Evolutionary conservation across 2,113 vertebrate genomes (phyloP).

Genomic region (Trachemys scripta): DNA sequence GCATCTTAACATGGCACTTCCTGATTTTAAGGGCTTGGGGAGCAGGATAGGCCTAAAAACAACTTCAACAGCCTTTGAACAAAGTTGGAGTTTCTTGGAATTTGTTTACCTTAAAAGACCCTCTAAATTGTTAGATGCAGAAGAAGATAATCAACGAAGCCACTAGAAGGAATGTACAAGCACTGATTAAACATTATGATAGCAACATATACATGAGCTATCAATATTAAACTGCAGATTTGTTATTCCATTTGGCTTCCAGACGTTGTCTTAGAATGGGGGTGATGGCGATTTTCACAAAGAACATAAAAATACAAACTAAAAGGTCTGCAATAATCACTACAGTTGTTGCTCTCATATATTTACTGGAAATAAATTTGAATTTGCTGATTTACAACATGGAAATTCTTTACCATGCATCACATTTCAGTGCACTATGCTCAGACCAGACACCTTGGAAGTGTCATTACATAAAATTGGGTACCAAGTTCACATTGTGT

Average conservation of each 20-base stretch:
- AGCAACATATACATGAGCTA: neutral
- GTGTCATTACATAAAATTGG: too few relatives aligned
- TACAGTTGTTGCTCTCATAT: too few relatives aligned
- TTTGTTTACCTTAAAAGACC: neutral
- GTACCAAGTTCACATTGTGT: too few relatives aligned
- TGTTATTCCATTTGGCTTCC: neutral
- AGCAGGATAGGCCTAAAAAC: neutral
- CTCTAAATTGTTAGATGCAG: neutral
- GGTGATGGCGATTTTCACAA: too few relatives aligned
- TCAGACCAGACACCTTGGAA: too few relatives aligned
- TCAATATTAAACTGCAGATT: neutral
- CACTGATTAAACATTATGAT: rapidly evolving
- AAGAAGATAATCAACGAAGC: neutral
- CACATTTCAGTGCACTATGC: too few relatives aligned
- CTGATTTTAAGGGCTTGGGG: neutral
- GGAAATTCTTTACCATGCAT: too few relatives aligned
- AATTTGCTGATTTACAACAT: too few relatives aligned
- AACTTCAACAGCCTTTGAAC: neutral
- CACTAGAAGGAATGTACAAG: rapidly evolving
- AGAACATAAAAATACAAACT: too few relatives aligned
- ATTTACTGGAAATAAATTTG: too few relatives aligned
- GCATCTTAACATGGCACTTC: neutral
- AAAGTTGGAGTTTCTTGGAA: neutral
- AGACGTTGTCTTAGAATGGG: too few relatives aligned
- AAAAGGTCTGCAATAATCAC: too few relatives aligned